phyloP scores from a whole-genome alignment of 2,113 vertebrate genomes.

The Salvelinus alpinus region DNA sequence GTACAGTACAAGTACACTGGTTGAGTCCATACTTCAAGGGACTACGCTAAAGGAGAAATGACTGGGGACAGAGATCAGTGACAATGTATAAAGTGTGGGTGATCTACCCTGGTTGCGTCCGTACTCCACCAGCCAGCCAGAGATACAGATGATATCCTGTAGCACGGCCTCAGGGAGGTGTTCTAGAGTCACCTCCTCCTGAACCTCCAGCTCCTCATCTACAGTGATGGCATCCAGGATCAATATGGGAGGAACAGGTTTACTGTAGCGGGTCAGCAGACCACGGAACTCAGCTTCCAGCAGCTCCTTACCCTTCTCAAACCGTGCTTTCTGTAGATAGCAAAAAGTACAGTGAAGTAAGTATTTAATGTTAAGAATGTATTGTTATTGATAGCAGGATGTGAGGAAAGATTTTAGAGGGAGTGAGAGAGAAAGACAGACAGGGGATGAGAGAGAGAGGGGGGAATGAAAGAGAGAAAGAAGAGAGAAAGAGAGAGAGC shows the following conservation, averaged over 20 bases:
- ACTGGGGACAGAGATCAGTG: background rate
- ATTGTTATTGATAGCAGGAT: background rate
- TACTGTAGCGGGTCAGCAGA: conserved; percentile 90
- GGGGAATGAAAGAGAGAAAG: no score
- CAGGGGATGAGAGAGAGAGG: no score
- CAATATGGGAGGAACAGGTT: conserved; percentile 89
- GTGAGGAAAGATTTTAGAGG: no score
- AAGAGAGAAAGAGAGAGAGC: background rate
- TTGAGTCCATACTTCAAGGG: no score
- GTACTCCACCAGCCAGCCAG: conserved; percentile 93
- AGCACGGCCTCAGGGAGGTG: conserved; percentile 88
- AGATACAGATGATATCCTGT: conserved; percentile 89
- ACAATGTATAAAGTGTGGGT: background rate
- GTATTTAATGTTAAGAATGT: background rate
- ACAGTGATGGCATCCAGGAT: conserved; percentile 88
- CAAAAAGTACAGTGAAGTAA: background rate
- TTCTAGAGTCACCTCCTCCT: conserved; percentile 87
- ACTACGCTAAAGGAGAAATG: background rate
- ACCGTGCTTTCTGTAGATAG: conserved; percentile 85
- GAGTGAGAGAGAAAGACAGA: no score
- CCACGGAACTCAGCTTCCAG: conserved; percentile 92
- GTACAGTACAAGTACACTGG: no score
- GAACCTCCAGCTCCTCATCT: conserved; percentile 89
- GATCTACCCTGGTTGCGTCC: conserved; percentile 90
- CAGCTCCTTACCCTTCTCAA: conserved; percentile 93